Evolutionary conservation across 2,113 vertebrate species (phyloP), one percentile per base, ranked within the genome.

Genomic region (Hippocampus abdominalis): DNA sequence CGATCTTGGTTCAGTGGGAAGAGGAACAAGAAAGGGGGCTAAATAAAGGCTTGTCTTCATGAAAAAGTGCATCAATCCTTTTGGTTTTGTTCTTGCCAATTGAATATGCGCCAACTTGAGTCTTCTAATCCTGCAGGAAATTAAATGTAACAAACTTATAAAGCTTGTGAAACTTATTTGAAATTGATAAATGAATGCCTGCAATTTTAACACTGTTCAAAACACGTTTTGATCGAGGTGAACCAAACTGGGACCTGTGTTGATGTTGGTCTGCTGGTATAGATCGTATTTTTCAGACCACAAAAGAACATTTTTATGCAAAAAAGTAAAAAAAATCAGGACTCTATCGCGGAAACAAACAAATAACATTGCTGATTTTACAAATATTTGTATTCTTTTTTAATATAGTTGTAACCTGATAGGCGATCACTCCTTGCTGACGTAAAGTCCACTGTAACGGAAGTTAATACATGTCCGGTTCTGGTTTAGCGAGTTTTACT

Each of bases 31-130:
- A 91, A 87, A 76, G 81, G 75, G 77, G 89, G 86, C 90, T 90
- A 92, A 92, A 92, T 91, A 92, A 92, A 91, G 89, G 87, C 90
- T 82, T 80, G 90, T 91, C 90, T 86, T 88, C 87, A 91, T 90
- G 89, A 82, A 91, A 86, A 79, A 76, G 73, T 63, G 77, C 72
- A 64, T 42, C 75, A 81, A 85, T 87, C 57, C 85, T 87, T 86
- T 87, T 85, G 80, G 76, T 77, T 79, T 84, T 81, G 63, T 48
- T 78, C 62, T 76, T 79, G 72, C 69, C 60, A 82, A 54, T 65
- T 82, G 69, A 72, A 69, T 71, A 73, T 78, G 77, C 68, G 67
- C 71, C 69, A 71, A 49, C 49, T 60, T 4, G 13, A 59, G 46
- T 67, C 65, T 13, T 23, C 46, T 72, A 0, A 3, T 69, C 71